Base-by-base conservation (phyloP, 2,797 vertebrate species). In the Psittacula echo region DNA sequence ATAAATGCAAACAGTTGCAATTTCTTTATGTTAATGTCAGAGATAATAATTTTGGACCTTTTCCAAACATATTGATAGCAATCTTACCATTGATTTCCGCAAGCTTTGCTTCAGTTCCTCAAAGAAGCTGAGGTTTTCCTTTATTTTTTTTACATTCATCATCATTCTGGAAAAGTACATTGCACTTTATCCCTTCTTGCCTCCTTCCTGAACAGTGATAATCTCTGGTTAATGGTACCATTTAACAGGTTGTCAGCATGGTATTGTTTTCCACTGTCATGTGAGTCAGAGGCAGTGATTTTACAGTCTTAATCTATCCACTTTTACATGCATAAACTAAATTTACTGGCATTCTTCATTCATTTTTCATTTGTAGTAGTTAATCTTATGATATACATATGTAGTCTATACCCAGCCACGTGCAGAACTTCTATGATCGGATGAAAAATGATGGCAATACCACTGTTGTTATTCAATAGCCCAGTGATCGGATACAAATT, bases 11-110 rank as follows among this genome's bases (percentile, higher is more conserved):
- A 85, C 30, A 73, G n/a, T 68, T 87, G 70, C 54, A 62, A 66
- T 91, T 95, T 80, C 78, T 77, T 90, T 71, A 65, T 80, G 56
- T 84, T 95, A 90, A 77, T 77, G 30, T 78, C 58, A 68, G 72
- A 83, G 48, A 77, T 74, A 42, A 88, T 90, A 23, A 71, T 90
- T 93, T 61, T 78, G 86, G 67, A 67, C 15, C 29, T 47, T 10
- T 80, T 95, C 65, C 72, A 92, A 91, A 87, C 45, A 67, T 74
- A 65, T 22, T 77, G 81, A 82, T 91, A 88, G 66, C 62, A 84
- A 85, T 84, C 70, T 84, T 84, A n/a, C 9, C 39, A 91, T 90
- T 88, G 85, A 91, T 95, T 91, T 91, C 32, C 48, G 22, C 29
- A 83, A 32, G 14, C 48, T 80, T 92, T 78, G 45, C 45, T 87